phyloP scores from a whole-genome alignment of 2,797 vertebrate species.

The Xiphophorus birchmanni region DNA sequence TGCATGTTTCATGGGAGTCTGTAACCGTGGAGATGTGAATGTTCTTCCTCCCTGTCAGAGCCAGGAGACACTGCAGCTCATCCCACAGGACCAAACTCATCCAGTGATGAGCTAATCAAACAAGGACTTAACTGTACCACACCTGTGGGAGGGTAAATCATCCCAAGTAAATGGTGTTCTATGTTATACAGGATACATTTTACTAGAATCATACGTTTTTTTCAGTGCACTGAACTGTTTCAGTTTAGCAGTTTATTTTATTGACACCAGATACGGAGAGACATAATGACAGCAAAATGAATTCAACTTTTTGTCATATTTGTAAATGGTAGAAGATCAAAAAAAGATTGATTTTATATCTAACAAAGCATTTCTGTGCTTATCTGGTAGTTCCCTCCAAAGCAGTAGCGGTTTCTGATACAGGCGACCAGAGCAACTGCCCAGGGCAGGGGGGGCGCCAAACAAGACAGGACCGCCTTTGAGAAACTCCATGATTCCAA shows the following conservation, averaged over 20 bases:
- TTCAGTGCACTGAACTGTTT: background rate
- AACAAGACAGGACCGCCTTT: background rate
- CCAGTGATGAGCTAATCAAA: conserved; percentile 58
- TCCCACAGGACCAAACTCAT: conserved; percentile 60
- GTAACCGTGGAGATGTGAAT: conserved; percentile 72
- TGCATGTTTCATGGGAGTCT: conserved; percentile 71
- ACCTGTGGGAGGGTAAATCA: conserved; percentile 2
- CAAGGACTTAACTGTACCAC: conserved; percentile 6
- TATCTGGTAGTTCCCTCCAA: background rate
- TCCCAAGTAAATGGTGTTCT: background rate
- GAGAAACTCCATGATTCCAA: background rate
- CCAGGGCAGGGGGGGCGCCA: no score
- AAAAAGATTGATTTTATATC: background rate
- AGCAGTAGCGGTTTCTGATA: background rate
- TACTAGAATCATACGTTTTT: background rate
- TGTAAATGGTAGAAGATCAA: background rate
- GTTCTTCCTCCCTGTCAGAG: conserved; percentile 44
- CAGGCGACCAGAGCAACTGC: no score
- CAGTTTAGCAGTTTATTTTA: background rate
- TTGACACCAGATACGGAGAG: background rate
- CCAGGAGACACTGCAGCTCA: conserved; percentile 38
- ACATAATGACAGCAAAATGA: background rate
- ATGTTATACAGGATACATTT: background rate
- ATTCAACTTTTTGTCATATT: background rate
- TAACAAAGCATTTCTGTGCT: background rate